Base-by-base conservation (phyloP, 2,797 vertebrate genomes). In the Myotis planiceps region DNA sequence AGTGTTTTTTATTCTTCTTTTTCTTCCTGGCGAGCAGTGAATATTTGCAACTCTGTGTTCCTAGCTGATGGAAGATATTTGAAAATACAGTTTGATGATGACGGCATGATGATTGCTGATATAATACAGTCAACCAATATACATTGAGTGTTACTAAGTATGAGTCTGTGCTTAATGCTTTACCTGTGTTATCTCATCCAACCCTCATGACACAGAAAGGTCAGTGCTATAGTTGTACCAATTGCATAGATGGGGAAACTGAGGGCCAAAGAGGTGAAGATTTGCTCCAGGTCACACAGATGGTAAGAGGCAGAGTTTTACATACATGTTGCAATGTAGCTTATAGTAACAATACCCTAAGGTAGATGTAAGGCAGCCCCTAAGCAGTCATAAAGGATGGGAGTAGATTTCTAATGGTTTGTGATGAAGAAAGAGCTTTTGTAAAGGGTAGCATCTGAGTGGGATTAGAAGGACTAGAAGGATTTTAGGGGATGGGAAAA, bases 21-120 rank as follows among this genome's bases (percentile, higher is more conserved):
- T 27, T 0, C 3, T 53, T 7, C 32, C 2, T 66, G 75, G 19
- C 4, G 75, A 90, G 25, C n/a, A 34, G 23, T 79, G 47, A 74
- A 58, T 90, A 86, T 94, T 66, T 95, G 42, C 42, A 81, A 9
- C 12, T 92, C 16, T 78, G 32, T 74, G 8, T 90, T 94, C 51
- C 53, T 82, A 53, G 25, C 45, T 74, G 65, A 80, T 88, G n/a
- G 34, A 39, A 63, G 60, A n/a, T 55, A 27, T 94, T 88, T 92
- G 72, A 88, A 69, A 82, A 81, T 39, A 86, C 47, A 78, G 3
- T 82, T 86, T 6, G 63, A 18, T 88, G 21, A 45, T 42, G n/a
- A 21, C 34, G 9, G 13, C 12, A 29, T 39, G 83, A 9, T 58
- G 58, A 18, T 68, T 16, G 23, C 32, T 55, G 29, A 16, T 75